These are phyloP conservation scores for Apogon hyalosoma DNA, from an alignment of 2,797 vertebrate genomes.

Conservation along the genomic window DNA sequence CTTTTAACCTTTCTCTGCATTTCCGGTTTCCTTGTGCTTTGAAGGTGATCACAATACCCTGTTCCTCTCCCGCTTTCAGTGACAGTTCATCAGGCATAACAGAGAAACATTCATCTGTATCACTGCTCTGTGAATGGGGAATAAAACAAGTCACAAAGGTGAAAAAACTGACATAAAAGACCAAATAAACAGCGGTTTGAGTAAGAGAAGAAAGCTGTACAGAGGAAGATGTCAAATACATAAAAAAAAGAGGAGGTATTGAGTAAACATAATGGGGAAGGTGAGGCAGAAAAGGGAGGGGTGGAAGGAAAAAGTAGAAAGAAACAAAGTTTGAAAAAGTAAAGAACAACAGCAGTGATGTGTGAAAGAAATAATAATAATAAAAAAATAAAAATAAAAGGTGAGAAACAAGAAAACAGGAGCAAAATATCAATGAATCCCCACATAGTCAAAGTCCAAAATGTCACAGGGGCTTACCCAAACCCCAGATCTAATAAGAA, in stretches of 20 bases:
- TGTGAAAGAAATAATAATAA: neutral
- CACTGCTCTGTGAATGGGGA: constrained; percentile 77
- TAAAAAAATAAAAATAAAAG: neutral
- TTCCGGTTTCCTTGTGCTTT: constrained; percentile 74
- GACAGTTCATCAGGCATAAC: constrained; percentile 88
- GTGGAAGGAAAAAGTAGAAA: neutral
- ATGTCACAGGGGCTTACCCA: constrained; percentile 61
- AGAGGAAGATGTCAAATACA: neutral
- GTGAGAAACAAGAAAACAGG: constrained; percentile 28
- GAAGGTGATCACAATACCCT: constrained; percentile 85
- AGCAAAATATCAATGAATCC: constrained; percentile 50
- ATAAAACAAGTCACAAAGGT: neutral
- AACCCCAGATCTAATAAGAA: constrained; percentile 63
- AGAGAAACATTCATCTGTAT: constrained; percentile 84
- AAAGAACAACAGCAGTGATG: neutral
- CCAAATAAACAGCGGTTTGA: neutral
- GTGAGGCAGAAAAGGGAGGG: neutral
- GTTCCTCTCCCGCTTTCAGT: constrained; percentile 89
- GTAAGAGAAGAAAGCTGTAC: neutral
- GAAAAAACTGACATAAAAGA: neutral
- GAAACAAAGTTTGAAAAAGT: constrained; percentile 1
- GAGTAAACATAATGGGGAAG: neutral
- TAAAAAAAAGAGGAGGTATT: neutral
- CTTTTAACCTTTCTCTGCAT: constrained; percentile 86
- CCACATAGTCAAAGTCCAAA: constrained; percentile 39